phyloP scores from a whole-genome alignment of 2,797 vertebrate species.

The Huso huso region DNA sequence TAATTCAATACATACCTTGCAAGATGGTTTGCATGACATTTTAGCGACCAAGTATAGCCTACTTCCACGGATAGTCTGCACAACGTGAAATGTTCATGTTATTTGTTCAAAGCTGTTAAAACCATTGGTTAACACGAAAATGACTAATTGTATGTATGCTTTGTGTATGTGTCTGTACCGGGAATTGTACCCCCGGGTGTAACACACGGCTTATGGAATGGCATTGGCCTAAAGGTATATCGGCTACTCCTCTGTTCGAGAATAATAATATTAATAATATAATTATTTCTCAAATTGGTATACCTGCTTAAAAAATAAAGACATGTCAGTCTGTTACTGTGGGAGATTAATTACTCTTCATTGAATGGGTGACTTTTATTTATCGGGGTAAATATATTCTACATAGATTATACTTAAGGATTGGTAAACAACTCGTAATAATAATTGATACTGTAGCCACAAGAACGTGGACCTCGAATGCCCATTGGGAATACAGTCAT shows the following conservation, averaged over 20 bases:
- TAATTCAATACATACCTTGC: too few relatives aligned
- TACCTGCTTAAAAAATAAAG: too few relatives aligned
- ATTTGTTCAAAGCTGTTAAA: slow-evolving; percentile 2
- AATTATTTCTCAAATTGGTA: too few relatives aligned
- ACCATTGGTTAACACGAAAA: background rate
- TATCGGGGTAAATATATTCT: background rate
- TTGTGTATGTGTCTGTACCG: background rate
- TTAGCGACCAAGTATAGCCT: too few relatives aligned
- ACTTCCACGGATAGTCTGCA: too few relatives aligned
- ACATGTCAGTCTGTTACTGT: background rate
- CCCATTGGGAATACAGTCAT: background rate
- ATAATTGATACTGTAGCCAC: background rate
- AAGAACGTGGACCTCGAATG: background rate
- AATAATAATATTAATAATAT: too few relatives aligned
- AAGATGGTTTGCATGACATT: too few relatives aligned
- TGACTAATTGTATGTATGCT: background rate
- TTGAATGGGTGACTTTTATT: background rate
- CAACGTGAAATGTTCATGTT: background rate
- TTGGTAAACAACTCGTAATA: background rate
- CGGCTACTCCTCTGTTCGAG: too few relatives aligned
- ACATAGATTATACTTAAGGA: background rate
- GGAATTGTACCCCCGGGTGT: background rate
- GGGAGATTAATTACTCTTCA: background rate
- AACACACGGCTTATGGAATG: too few relatives aligned
- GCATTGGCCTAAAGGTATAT: too few relatives aligned